Conservation (phyloP, 2,113 vertebrate genomes). For the Ardeotis arabs region DNA sequence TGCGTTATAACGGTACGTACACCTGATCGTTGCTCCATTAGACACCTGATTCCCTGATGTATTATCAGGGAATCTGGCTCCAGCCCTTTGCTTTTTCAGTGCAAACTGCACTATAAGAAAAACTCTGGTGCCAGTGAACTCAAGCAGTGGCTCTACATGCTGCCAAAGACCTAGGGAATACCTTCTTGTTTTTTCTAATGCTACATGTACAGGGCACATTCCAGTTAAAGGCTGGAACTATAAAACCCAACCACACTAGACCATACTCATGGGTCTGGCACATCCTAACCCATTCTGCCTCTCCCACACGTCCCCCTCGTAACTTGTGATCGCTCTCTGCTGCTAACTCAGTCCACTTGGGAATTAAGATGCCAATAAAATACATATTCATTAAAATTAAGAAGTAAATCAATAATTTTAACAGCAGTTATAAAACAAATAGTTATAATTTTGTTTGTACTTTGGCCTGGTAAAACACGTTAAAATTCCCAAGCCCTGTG, state of each 20-base stretch:
- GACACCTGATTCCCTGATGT: not conserved
- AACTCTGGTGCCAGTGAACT: not conserved
- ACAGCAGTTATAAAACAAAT: not conserved
- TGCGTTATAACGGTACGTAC: not conserved
- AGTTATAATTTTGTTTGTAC: not conserved
- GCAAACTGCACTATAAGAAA: not conserved
- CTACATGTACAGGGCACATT: not conserved
- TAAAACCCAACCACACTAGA: not conserved
- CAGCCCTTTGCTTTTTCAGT: not conserved
- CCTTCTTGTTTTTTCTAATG: rapidly evolving
- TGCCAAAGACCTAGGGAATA: not conserved
- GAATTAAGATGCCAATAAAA: not conserved
- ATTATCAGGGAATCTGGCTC: not conserved
- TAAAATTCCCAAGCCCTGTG: not conserved
- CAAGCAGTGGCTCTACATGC: not conserved
- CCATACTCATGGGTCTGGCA: not conserved
- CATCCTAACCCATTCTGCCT: not conserved
- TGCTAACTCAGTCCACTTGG: not conserved
- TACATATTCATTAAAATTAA: not conserved
- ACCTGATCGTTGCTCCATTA: not conserved
- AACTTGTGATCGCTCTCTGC: not conserved
- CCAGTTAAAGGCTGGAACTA: not conserved
- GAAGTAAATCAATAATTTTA: not conserved
- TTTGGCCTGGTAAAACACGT: not conserved
- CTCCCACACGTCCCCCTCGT: not conserved